A percentile compares a stretch with the other conserved stretches of the same genome.
These are phyloP conservation scores for Rhagoletis zephyria DNA, from an alignment of 1,140 invertebrate species.

Conservation along the genomic window DNA sequence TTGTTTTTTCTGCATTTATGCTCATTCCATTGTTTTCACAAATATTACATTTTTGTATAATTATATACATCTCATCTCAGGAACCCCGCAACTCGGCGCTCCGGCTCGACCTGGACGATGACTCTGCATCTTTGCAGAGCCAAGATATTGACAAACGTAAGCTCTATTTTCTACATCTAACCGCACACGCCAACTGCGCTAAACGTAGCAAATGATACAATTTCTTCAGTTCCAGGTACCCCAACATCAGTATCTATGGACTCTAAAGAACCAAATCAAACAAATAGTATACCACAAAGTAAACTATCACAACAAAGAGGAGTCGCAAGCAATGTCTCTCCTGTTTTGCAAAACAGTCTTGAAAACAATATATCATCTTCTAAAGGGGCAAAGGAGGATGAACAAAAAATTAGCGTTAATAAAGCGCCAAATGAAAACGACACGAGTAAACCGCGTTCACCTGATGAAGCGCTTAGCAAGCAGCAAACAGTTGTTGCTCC, in stretches of 20 bases:
- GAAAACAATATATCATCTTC: slow-evolving; percentile 44
- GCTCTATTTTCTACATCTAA: slow-evolving; percentile 70
- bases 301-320: slow-evolving; percentile 51
- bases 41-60: background rate
- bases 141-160: slow-evolving; percentile 82
- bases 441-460: slow-evolving; percentile 11
- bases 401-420: slow-evolving; percentile 36
- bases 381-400: slow-evolving; percentile 50
- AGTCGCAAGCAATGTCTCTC: slow-evolving; percentile 23
- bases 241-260: slow-evolving; percentile 72
- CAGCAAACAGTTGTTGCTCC: background rate
- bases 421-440: slow-evolving; percentile 32
- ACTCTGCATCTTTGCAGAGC: slow-evolving; percentile 85
- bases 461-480: background rate
- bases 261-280: slow-evolving; percentile 72
- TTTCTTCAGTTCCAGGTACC: slow-evolving; percentile 69
- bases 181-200: background rate
- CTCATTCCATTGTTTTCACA: too few relatives aligned
- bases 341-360: slow-evolving; percentile 51
- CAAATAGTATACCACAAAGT: slow-evolving; percentile 63
- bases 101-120: slow-evolving; percentile 91
- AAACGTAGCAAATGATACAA: slow-evolving; percentile 37
- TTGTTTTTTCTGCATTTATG: background rate
- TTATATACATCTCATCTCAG: slow-evolving; percentile 73
- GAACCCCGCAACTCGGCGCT: slow-evolving; percentile 89